A percentile compares a stretch with the other conserved stretches of the same genome.
phyloP scores from a whole-genome alignment of 2,888 invertebrate species.

The Octonoba sinensis region DNA sequence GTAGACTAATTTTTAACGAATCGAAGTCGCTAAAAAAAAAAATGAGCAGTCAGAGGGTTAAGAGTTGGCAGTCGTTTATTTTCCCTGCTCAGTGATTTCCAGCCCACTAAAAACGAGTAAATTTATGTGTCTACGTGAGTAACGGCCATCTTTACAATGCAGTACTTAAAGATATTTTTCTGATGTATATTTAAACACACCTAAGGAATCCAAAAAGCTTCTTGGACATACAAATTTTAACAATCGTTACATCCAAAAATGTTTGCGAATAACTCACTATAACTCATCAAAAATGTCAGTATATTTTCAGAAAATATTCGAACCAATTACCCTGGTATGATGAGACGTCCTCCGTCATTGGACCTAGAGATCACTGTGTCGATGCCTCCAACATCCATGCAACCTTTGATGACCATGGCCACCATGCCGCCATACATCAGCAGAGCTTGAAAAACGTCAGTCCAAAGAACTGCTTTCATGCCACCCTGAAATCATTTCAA shows the following conservation, averaged over 20 bases:
- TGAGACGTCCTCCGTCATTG: constrained; percentile 78
- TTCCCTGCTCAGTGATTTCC: too few species aligned
- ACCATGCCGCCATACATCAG: constrained; percentile 88
- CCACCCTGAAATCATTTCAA: constrained; percentile 74
- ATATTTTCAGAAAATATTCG: not conserved
- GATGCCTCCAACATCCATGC: constrained; percentile 75
- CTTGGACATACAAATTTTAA: not conserved
- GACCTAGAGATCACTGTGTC: constrained; percentile 81
- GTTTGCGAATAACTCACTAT: not conserved
- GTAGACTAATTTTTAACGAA: too few species aligned
- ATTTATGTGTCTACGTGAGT: too few species aligned
- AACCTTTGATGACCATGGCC: constrained; percentile 82
- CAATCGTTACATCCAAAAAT: not conserved
- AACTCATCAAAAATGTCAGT: too few species aligned
- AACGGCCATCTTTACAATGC: too few species aligned
- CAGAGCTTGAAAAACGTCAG: constrained; percentile 83
- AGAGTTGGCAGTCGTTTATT: too few species aligned
- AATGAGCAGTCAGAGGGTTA: too few species aligned
- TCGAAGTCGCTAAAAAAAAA: too few species aligned
- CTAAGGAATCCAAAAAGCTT: too few species aligned
- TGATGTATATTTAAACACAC: too few species aligned
- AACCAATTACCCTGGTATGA: constrained; percentile 72
- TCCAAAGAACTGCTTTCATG: constrained; percentile 90
- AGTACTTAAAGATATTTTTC: too few species aligned
- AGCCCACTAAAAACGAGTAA: too few species aligned